Conservation (phyloP, 2,888 invertebrate species). For the Apoda limacodes region DNA sequence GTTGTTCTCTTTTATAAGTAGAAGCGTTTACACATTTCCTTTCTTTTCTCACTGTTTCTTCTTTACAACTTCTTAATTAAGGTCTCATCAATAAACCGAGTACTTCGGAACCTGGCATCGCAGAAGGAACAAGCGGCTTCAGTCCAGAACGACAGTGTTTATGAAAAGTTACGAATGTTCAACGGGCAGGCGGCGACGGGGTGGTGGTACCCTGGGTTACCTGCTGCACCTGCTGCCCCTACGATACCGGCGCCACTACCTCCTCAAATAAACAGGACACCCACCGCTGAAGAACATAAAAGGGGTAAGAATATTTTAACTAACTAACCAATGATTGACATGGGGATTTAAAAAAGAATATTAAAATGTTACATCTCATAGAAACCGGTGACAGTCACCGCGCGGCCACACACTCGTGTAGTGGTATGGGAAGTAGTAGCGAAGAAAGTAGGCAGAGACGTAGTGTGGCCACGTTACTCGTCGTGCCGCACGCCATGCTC, state of each 20-base stretch:
- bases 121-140: constrained; percentile 92
- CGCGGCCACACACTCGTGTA: too few relatives aligned
- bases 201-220: constrained; percentile 88
- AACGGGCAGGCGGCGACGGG: constrained; percentile 89
- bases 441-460: too few relatives aligned
- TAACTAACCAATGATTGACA: too few relatives aligned
- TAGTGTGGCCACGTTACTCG: too few relatives aligned
- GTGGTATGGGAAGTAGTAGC: constrained; percentile 10
- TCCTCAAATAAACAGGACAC: constrained; percentile 68
- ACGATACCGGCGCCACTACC: constrained; percentile 78
- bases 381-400: too few relatives aligned
- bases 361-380: too few relatives aligned
- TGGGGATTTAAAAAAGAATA: too few relatives aligned
- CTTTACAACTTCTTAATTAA: constrained; percentile 60
- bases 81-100: constrained; percentile 99
- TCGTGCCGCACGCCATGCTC: too few relatives aligned
- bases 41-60: too few relatives aligned
- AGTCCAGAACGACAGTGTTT: constrained; percentile 88
- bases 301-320: constrained; percentile 67
- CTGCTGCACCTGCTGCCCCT: constrained; percentile 77
- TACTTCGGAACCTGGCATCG: constrained; percentile 93
- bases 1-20: too few relatives aligned
- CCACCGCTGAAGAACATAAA: constrained; percentile 79
- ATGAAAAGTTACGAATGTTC: constrained; percentile 95
- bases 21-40: too few relatives aligned